phyloP scores from a whole-genome alignment of 2,888 invertebrate genomes.

The Tubiluchus corallicola region DNA sequence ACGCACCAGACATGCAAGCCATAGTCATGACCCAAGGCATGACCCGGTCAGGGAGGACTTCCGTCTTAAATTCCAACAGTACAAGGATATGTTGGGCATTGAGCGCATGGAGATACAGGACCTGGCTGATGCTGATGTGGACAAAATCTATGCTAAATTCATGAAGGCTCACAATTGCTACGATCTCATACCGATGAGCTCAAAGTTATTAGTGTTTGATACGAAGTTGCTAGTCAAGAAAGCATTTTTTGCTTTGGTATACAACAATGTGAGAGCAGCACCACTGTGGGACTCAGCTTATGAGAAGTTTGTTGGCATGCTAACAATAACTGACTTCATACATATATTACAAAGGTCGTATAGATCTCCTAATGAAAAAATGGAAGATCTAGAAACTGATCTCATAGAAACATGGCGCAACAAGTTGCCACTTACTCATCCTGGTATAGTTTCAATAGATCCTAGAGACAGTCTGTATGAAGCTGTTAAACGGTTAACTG shows the following conservation, averaged over 20 bases:
- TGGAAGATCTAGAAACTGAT: constrained; percentile 93
- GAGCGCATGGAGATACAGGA: no score
- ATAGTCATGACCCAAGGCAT: no score
- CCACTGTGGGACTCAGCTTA: constrained; percentile 87
- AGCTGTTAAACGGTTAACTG: constrained; percentile 76
- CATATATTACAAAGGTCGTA: constrained; percentile 95
- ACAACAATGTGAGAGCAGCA: constrained; percentile 93
- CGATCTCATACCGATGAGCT: constrained; percentile 96
- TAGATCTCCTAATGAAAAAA: constrained; percentile 54
- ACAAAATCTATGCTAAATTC: constrained; percentile 93
- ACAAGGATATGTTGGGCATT: no score
- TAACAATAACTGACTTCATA: constrained; percentile 98
- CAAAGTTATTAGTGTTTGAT: constrained; percentile 97
- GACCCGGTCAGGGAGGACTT: no score
- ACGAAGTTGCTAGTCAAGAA: constrained; percentile 96
- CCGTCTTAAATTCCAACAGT: no score
- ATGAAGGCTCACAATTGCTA: constrained; percentile 99
- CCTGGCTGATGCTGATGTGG: constrained; percentile 80
- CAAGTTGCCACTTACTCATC: constrained; percentile 12
- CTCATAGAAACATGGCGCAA: constrained; percentile 85
- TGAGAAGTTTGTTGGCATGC: constrained; percentile 90
- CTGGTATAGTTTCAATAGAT: constrained; percentile 25
- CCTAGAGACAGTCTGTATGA: constrained; percentile 37
- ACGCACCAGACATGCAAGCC: no score
- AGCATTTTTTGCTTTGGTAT: constrained; percentile 96